Conservation (phyloP, 2,888 invertebrate species). For the Mesoligia furuncula region DNA sequence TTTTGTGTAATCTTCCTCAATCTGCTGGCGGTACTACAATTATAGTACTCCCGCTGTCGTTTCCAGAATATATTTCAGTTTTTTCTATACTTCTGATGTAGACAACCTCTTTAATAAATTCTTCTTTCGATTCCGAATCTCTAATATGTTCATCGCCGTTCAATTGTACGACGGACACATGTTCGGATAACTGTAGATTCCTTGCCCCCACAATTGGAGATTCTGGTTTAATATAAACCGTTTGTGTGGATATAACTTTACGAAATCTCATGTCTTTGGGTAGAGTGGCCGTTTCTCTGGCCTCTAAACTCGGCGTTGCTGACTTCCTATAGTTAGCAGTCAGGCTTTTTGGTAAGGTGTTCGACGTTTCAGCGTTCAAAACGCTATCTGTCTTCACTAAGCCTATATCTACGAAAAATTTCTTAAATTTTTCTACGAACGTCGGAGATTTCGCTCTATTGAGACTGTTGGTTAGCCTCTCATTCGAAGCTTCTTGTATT, state of each 20-base stretch:
- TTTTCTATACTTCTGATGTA: slow-evolving; percentile 82
- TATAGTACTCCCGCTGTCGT: slow-evolving; percentile 86
- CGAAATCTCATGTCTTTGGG: slow-evolving; percentile 88
- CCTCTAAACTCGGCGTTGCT: slow-evolving; percentile 78
- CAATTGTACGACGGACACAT: slow-evolving; percentile 84
- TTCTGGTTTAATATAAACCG: slow-evolving; percentile 84
- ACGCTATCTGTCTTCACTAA: slow-evolving; percentile 80
- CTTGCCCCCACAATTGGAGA: slow-evolving; percentile 76
- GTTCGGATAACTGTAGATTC: slow-evolving; percentile 77
- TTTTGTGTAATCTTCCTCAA: slow-evolving; percentile 70
- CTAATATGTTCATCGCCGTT: slow-evolving; percentile 82
- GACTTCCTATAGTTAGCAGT: slow-evolving; percentile 83
- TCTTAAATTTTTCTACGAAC: slow-evolving; percentile 87
- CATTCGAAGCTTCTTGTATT: slow-evolving; percentile 79
- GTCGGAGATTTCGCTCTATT: slow-evolving; percentile 87
- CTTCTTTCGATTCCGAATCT: slow-evolving; percentile 75
- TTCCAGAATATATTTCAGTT: slow-evolving; percentile 81
- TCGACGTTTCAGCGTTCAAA: slow-evolving; percentile 69
- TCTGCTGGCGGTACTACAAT: slow-evolving; percentile 87
- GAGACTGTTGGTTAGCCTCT: slow-evolving; percentile 81
- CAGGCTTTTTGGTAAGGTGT: slow-evolving; percentile 83
- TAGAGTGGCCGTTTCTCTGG: slow-evolving; percentile 82
- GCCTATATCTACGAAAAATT: slow-evolving; percentile 86
- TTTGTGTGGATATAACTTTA: slow-evolving; percentile 85
- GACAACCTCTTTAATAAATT: slow-evolving; percentile 79